Percentiles rank a stretch among this genome's conserved stretches.
phyloP scores from a whole-genome alignment of 2,113 vertebrate species.

The Elanoides forficatus region DNA sequence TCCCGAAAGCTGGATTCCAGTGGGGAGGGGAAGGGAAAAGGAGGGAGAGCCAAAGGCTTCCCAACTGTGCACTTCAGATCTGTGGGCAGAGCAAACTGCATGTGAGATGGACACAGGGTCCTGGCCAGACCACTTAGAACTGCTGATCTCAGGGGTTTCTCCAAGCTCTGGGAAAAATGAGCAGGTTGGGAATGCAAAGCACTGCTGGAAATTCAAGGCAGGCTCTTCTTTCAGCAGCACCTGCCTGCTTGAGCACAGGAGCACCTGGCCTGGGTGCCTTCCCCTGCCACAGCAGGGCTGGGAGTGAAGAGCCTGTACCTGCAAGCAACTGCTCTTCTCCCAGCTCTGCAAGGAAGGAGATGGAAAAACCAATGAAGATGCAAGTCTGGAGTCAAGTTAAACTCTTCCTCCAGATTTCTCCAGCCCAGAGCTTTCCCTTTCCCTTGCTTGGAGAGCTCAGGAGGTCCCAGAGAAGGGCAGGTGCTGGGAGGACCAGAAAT shows the following conservation, averaged over 20 bases:
- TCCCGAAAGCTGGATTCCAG: neutral
- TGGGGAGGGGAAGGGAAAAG: neutral
- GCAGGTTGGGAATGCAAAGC: neutral
- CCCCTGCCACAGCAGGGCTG: neutral
- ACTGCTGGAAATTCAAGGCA: neutral
- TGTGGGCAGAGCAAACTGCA: rapidly evolving
- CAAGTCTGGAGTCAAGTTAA: too few species aligned
- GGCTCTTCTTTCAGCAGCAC: neutral
- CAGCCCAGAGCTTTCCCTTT: neutral
- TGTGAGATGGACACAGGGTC: rapidly evolving
- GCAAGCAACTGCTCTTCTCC: neutral
- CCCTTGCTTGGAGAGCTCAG: neutral
- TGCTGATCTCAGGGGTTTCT: neutral
- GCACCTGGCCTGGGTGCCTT: neutral
- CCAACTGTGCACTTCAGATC: rapidly evolving
- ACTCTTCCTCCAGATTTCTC: neutral
- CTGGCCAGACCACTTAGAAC: rapidly evolving
- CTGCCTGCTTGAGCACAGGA: neutral
- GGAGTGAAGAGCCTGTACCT: neutral
- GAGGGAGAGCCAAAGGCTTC: neutral
- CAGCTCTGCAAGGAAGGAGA: neutral
- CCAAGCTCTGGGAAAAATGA: neutral
- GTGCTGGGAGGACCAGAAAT: neutral
- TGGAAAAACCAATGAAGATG: neutral
- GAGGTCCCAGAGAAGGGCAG: too few species aligned